Percentiles rank a stretch among this genome's conserved stretches.
phyloP scores from a whole-genome alignment of 1,140 invertebrate genomes.

The Diabrotica undecimpunctata region DNA sequence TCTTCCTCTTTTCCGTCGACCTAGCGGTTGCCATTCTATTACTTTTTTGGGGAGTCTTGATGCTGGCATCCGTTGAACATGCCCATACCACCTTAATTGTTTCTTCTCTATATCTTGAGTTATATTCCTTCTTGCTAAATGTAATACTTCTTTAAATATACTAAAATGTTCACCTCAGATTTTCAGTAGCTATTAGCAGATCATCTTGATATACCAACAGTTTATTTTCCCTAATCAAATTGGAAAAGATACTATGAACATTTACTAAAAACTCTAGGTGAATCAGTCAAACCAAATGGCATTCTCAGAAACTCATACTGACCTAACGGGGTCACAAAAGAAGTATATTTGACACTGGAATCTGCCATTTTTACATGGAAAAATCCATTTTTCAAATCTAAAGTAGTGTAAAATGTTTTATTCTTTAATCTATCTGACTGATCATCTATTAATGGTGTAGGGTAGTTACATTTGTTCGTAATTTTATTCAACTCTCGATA shows the following conservation, averaged over 20 bases:
- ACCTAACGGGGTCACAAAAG: conserved; percentile 32
- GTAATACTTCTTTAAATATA: conserved; percentile 24
- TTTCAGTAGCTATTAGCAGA: conserved; percentile 24
- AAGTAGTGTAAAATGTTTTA: conserved; percentile 34
- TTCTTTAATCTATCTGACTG: conserved; percentile 31
- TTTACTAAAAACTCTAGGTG: neutral
- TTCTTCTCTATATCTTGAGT: no score
- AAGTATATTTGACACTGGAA: conserved; percentile 38
- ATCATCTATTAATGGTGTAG: conserved; percentile 44
- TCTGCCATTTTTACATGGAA: conserved; percentile 40
- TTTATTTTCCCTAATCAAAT: neutral
- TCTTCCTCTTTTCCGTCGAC: no score
- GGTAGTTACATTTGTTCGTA: conserved; percentile 37
- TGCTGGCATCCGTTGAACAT: no score
- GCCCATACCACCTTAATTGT: no score
- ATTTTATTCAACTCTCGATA: conserved; percentile 38
- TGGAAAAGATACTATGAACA: neutral
- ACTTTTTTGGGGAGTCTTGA: no score
- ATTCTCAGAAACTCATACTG: conserved; percentile 40
- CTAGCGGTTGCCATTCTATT: no score
- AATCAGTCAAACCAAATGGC: conserved; percentile 39
- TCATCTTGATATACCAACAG: conserved; percentile 27
- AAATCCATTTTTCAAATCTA: conserved; percentile 35
- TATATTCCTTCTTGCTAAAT: no score
- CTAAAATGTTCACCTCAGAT: conserved; percentile 18